These are phyloP conservation scores for Euproctis similis DNA, from an alignment of 2,888 invertebrate species.

Conservation along the genomic window DNA sequence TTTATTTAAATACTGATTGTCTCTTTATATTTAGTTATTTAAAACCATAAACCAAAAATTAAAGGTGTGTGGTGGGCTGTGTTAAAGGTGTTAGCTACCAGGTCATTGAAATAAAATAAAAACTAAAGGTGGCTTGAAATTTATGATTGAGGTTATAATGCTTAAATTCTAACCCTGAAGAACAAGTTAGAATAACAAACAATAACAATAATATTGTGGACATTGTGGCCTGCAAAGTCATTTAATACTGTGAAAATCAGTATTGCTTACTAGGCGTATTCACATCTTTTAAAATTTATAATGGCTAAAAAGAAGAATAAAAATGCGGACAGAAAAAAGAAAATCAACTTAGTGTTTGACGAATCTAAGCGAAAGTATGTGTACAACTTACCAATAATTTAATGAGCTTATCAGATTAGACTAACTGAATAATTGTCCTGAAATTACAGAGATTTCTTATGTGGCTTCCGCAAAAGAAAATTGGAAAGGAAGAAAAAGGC, in stretches of 20 bases:
- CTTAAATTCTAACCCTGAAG: no score
- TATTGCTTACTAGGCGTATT: slow-evolving; percentile 8
- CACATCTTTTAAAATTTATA: neutral
- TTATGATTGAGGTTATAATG: no score
- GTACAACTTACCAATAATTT: neutral
- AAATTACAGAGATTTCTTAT: slow-evolving; percentile 83
- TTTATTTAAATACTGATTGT: neutral
- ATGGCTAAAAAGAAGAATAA: slow-evolving; percentile 60
- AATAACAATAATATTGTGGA: no score
- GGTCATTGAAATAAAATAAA: no score
- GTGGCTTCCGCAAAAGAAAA: slow-evolving; percentile 88
- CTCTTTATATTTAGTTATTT: neutral
- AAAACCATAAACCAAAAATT: neutral
- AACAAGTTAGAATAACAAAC: no score
- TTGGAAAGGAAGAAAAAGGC: slow-evolving; percentile 84
- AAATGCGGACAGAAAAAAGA: slow-evolving; percentile 48
- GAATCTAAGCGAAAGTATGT: slow-evolving; percentile 59
- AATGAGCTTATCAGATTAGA: neutral
- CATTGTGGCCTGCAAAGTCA: no score
- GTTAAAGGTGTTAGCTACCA: no score
- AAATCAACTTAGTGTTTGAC: slow-evolving; percentile 59
- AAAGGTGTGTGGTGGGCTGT: neutral
- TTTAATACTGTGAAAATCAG: neutral
- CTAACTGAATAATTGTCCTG: slow-evolving; percentile 2
- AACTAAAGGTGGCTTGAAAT: no score